These are phyloP conservation scores for Psylliodes chrysocephalus DNA, from an alignment of 2,888 invertebrate genomes.

Conservation along the genomic window DNA sequence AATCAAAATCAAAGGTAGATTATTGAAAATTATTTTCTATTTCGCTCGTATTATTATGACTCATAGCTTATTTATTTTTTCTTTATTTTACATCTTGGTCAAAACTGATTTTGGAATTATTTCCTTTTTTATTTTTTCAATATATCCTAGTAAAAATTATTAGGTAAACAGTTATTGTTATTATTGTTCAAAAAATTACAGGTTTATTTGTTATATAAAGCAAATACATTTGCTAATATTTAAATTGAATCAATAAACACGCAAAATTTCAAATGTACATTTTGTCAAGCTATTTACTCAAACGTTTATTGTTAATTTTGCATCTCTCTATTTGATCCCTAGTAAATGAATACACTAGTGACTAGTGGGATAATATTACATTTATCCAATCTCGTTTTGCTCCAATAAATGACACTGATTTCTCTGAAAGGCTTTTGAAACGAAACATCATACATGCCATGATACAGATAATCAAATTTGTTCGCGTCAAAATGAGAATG, in stretches of 20 bases:
- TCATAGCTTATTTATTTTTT: too few species aligned
- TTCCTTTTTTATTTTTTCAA: too few species aligned
- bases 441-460: neutral
- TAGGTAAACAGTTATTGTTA: too few species aligned
- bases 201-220: too few species aligned
- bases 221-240: neutral
- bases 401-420: constrained; percentile 7
- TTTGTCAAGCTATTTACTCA: neutral
- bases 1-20: too few species aligned
- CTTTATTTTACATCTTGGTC: too few species aligned
- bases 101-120: too few species aligned
- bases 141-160: too few species aligned
- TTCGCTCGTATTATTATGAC: too few species aligned
- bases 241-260: neutral
- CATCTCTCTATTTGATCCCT: neutral
- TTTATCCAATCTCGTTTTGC: constrained; percentile 8
- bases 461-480: constrained; percentile 5
- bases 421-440: constrained; percentile 6
- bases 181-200: too few species aligned
- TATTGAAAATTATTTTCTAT: too few species aligned
- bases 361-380: constrained; percentile 10
- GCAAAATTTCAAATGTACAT: neutral
- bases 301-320: constrained; percentile 7
- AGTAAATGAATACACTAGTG: constrained; percentile 7
- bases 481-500: constrained; percentile 7